Base-by-base conservation (phyloP, 2,113 vertebrate species). In the Brachypodius melanocephalos region DNA sequence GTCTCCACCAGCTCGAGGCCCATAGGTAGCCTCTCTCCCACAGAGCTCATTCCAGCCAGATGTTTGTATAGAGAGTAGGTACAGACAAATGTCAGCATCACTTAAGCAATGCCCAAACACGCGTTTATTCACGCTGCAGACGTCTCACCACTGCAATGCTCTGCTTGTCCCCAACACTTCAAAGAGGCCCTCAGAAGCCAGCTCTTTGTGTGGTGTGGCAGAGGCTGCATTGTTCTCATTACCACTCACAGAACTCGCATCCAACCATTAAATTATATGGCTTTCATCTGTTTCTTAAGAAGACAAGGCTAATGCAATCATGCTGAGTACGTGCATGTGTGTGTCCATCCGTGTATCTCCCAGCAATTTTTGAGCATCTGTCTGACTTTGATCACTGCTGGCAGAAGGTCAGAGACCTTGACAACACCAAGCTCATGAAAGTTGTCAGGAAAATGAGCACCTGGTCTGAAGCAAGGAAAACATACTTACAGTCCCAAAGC, bases 211-310 rank as follows among this genome's bases (percentile, higher is more conserved):
- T 96, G 88, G 91, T 93, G 87, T 79, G 92, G 95, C 15, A 6
- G 62, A 88, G 59, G 38, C 49, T 90, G 72, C 82, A 91, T 91
- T 94, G 85, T 91, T 95, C 88, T 89, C 85, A 85, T 97, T 82
- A 82, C 92, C 54, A 52, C 85, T 89, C 66, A 82, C 73, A 94
- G 85, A 96, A 95, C 58, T 89, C 0, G 0, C n/a, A 89, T 82
- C 58, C 93, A 94, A 26, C 48, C 74, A 82, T 91, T 91, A 96
- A 89, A 87, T 85, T 91, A 82, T 65, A 95, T 25, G 85, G 92
- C 73, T 96, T 96, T 96, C 93, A 94, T 95, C 89, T 95, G 78
- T 65, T 86, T 86, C 73, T 82, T 59, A 82, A 91, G 89, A 61
- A 84, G 85, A 91, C 51, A 82, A 89, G 45, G 57, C 77, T 96